A percentile compares a stretch with the other conserved stretches of the same genome.
phyloP scores from a whole-genome alignment of 2,113 vertebrate genomes.

The Australoheros scitulus region DNA sequence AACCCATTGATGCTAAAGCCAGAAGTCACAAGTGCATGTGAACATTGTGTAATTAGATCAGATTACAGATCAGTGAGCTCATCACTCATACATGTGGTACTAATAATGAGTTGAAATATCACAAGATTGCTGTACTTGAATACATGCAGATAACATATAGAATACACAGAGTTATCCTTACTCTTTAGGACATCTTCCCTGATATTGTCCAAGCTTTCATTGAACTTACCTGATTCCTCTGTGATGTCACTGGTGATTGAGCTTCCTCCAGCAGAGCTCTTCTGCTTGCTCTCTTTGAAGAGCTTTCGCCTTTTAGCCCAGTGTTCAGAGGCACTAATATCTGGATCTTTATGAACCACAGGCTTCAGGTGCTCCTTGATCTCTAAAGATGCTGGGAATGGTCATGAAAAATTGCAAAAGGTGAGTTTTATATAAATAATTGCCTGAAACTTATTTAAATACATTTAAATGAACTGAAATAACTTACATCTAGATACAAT shows the following conservation, averaged over 20 bases:
- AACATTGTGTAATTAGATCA: no score
- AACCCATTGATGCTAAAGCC: no score
- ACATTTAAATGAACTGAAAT: neutral
- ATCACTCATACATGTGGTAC: no score
- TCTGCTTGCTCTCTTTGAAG: conserved; percentile 86
- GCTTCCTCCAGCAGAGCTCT: conserved; percentile 84
- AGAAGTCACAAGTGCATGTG: no score
- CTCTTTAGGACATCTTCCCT: neutral
- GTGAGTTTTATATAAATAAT: neutral
- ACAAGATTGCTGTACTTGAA: no score
- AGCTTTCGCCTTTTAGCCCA: conserved; percentile 86
- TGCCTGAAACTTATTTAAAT: neutral
- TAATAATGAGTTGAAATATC: no score
- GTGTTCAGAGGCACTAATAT: conserved; percentile 80
- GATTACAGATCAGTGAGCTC: no score
- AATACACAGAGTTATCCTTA: neutral
- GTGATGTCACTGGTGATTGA: conserved; percentile 87
- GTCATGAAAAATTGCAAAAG: neutral
- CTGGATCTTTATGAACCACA: conserved; percentile 71
- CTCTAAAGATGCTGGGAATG: conserved; percentile 67
- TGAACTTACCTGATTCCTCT: conserved; percentile 83
- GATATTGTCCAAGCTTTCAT: neutral
- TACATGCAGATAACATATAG: neutral
- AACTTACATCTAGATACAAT: conserved; percentile 64
- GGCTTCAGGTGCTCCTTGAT: conserved; percentile 74